These are phyloP conservation scores for Oryzias dopingdopingensis DNA, from an alignment of 2,797 vertebrate genomes.

Conservation along the genomic window DNA sequence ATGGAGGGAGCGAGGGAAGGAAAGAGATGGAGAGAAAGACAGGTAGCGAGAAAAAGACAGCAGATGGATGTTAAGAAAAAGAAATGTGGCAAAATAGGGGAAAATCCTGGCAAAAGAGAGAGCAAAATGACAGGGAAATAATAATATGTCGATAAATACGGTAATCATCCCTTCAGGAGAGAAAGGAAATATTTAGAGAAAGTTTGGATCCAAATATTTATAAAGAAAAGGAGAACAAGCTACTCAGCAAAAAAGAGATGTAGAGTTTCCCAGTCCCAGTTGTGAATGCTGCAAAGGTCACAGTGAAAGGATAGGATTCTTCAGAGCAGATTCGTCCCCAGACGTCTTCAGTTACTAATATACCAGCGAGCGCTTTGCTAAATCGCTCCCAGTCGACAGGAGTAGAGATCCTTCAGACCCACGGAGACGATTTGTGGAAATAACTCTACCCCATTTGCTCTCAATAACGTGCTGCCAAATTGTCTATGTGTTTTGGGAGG, in stretches of 20 bases:
- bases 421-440: constrained; percentile 80
- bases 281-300: constrained; percentile 73
- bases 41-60: constrained; percentile 40
- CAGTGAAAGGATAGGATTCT: constrained; percentile 62
- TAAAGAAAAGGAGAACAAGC: constrained; percentile 49
- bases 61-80: constrained; percentile 62
- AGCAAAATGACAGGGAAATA: constrained; percentile 29
- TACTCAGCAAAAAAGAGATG: constrained; percentile 60
- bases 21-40: constrained; percentile 24
- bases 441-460: constrained; percentile 80
- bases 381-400: constrained; percentile 76
- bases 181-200: constrained; percentile 20
- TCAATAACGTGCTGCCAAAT: constrained; percentile 61
- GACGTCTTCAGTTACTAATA: constrained; percentile 79
- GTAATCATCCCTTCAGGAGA: constrained; percentile 29
- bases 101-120: constrained; percentile 44
- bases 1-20: constrained; percentile 40
- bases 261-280: constrained; percentile 54
- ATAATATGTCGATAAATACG: constrained; percentile 27
- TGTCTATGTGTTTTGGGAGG: constrained; percentile 22
- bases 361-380: constrained; percentile 68
- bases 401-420: constrained; percentile 73
- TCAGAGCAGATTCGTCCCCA: constrained; percentile 66
- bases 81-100: constrained; percentile 63
- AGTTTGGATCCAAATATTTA: constrained; percentile 33